phyloP scores from a whole-genome alignment of 2,888 invertebrate species.

The Plebejus argus region DNA sequence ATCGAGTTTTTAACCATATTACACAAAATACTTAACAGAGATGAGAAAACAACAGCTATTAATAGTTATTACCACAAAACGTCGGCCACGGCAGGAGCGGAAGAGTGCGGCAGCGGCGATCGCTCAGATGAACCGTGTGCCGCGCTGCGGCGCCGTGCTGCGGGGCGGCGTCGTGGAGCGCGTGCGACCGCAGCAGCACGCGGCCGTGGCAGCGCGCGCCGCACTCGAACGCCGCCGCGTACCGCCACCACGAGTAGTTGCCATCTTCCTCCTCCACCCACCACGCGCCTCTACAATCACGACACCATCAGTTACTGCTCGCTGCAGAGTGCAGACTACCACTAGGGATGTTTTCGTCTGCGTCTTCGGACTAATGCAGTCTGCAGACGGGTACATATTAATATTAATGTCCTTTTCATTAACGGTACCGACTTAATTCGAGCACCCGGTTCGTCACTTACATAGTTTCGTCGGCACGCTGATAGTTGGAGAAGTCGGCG shows the following conservation, averaged over 20 bases:
- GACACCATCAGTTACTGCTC: not conserved
- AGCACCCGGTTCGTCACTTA: constrained; percentile 37
- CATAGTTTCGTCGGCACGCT: constrained; percentile 46
- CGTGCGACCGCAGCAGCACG: constrained; percentile 44
- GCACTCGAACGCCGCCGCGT: constrained; percentile 54
- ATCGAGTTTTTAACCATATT: not conserved
- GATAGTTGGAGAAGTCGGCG: constrained; percentile 58
- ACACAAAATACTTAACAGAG: not conserved
- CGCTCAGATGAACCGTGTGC: constrained; percentile 45
- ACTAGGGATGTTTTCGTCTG: too few species aligned
- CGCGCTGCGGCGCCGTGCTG: constrained; percentile 44
- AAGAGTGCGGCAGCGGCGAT: constrained; percentile 44
- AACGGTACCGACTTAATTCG: too few species aligned
- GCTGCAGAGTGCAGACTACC: too few species aligned
- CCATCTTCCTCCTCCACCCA: constrained; percentile 53
- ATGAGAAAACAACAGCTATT: not conserved
- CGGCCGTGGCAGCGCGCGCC: constrained; percentile 54
- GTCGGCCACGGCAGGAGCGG: constrained; percentile 53
- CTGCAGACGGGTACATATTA: too few species aligned
- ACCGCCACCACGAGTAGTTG: constrained; percentile 59
- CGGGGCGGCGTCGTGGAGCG: constrained; percentile 38
- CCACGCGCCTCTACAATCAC: constrained; percentile 50
- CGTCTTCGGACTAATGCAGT: too few species aligned
- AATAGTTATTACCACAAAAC: constrained; percentile 48
- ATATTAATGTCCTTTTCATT: too few species aligned